Evolutionary conservation across 2,113 vertebrate species (phyloP).

Genomic region (Seriola quinqueradiata): DNA sequence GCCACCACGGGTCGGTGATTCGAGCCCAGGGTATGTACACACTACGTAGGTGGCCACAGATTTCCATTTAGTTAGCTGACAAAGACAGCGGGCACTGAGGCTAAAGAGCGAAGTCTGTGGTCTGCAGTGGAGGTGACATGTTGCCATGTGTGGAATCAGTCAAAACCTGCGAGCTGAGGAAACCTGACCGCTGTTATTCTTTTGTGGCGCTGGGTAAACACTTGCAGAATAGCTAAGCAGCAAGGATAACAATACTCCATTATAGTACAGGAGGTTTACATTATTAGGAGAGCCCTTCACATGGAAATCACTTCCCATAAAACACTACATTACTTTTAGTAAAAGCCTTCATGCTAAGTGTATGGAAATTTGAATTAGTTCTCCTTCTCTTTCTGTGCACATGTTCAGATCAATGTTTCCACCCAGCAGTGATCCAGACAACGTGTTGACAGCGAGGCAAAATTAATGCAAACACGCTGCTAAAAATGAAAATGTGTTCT

Average conservation of each 20-base stretch:
- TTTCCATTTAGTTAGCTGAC: constrained; percentile 48
- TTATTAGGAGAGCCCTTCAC: constrained; percentile 35
- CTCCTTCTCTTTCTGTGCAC: background rate
- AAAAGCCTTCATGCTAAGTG: constrained; percentile 22
- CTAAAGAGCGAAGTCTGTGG: constrained; percentile 27
- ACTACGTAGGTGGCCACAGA: constrained; percentile 67
- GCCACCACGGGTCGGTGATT: constrained; percentile 35
- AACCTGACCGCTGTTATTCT: constrained; percentile 53
- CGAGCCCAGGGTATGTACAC: constrained; percentile 38
- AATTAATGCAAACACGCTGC: constrained; percentile 36
- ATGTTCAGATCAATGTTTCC: constrained; percentile 55
- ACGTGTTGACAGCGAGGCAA: constrained; percentile 17
- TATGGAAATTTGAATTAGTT: constrained; percentile 52
- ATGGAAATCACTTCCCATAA: constrained; percentile 42
- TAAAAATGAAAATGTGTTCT: constrained; percentile 34
- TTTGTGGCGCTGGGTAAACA: constrained; percentile 45
- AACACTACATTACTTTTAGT: constrained; percentile 37
- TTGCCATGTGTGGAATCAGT: constrained; percentile 36
- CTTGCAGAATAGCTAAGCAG: constrained; percentile 6
- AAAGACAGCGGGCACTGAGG: constrained; percentile 1
- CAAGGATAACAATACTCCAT: constrained; percentile 42
- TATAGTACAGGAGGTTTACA: constrained; percentile 26
- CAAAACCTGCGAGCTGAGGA: constrained; percentile 1
- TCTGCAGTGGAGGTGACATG: constrained; percentile 44
- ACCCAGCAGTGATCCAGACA: background rate